Base-by-base conservation (phyloP, 1,140 invertebrate species). In the Elysia chlorotica region DNA sequence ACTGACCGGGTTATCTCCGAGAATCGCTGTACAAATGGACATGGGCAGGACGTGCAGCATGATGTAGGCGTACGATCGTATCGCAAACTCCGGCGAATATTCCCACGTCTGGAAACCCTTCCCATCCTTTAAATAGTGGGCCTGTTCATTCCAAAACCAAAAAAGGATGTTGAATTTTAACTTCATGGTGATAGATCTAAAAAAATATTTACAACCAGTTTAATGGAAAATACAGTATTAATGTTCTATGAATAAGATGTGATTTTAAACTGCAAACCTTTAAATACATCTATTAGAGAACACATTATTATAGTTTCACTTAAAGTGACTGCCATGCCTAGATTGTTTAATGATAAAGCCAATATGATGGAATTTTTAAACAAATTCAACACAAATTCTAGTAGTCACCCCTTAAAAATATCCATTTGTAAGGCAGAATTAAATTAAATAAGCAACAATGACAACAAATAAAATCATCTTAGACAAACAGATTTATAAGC, bases 21-120 rank as follows among this genome's bases (percentile, higher is more conserved):
- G 69, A 19, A 85, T 25, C 17, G 70, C 56, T 28, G 73, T 74
- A 69, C 81, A 81, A 0, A 86, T 4, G 56, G 76, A 79, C 59
- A 86, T 74, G 23, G 96, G 96, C 23, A 95, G 89, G n/a, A 93
- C 92, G 89, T 98, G 94, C 48, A 96, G 84, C 87, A 96, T 90
- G 14, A 99, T 85, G 81, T 97, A 97, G 54, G 93, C 92, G 87
- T 98, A 99, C 0, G 96, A 99, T 63, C 98, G 90, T 56, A 99
- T 91, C 0, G 96, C 96, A 89, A 94, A 99, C 73, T 91, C 88
- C 23, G 98, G 96, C 81, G 96, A 97, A 86, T 99, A 99, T 88
- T 99, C 98, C 98, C 98, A 99, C 61, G 98, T 99, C 89, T 99
- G 97, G 77, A 99, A 92, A 10, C 98, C 96, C 84, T 90, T 92